Conservation (phyloP, 2,113 vertebrate genomes). For the Rhagologus leucostigma region DNA sequence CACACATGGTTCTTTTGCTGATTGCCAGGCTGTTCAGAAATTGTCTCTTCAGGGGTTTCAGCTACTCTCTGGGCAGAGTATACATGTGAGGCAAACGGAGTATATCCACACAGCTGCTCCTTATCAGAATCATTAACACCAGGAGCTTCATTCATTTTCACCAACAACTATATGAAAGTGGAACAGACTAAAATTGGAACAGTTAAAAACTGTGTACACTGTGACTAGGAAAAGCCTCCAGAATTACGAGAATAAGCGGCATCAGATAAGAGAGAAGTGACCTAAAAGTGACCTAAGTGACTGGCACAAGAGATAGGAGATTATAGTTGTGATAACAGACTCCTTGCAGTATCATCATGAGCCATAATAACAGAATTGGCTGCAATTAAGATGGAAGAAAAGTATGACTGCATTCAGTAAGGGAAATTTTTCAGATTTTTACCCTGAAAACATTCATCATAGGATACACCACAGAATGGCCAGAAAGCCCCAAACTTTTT, state of each 20-base stretch:
- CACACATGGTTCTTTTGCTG: neutral
- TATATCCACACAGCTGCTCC: neutral
- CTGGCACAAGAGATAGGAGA: neutral
- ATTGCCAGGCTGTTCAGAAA: slow-evolving; percentile 15
- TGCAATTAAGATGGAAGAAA: neutral
- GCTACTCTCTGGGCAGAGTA: neutral
- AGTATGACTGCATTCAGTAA: neutral
- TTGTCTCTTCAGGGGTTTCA: neutral
- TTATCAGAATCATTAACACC: neutral
- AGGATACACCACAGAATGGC: neutral
- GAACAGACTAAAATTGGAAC: neutral
- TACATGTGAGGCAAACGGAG: neutral
- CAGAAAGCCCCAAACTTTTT: neutral
- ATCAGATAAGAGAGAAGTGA: neutral
- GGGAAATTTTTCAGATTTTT: neutral
- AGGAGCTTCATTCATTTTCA: neutral
- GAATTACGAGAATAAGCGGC: neutral
- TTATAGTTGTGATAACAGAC: neutral
- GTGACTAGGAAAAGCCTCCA: neutral
- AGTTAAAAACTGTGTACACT: neutral
- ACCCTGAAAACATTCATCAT: neutral
- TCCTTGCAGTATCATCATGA: neutral
- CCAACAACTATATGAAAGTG: neutral
- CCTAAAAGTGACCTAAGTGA: neutral
- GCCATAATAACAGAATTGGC: neutral